These are phyloP conservation scores for Plusia festucae DNA, from an alignment of 2,888 invertebrate species.

Conservation along the genomic window DNA sequence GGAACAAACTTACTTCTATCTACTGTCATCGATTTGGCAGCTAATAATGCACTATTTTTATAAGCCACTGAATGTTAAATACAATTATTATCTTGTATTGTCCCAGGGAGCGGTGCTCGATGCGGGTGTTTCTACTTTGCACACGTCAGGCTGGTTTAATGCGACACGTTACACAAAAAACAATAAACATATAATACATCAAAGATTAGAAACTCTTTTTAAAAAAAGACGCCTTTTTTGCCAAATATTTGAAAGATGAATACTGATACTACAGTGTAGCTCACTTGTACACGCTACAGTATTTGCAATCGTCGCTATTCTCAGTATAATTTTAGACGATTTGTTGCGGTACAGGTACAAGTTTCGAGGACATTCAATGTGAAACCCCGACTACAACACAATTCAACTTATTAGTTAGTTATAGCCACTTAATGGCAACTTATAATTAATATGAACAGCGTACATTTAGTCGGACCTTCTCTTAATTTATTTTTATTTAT, in stretches of 20 bases:
- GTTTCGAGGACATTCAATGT: neutral
- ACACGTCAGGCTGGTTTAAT: neutral
- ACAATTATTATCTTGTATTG: conserved; percentile 1
- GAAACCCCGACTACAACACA: neutral
- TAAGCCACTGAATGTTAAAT: conserved; percentile 28
- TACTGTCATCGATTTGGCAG: conserved; percentile 47
- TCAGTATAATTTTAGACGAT: neutral
- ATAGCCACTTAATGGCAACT: no score
- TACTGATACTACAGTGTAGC: no score
- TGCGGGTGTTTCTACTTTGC: neutral
- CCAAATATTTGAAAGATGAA: no score
- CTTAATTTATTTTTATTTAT: no score
- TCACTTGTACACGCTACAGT: no score
- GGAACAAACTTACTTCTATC: conserved; percentile 12
- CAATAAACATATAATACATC: no score
- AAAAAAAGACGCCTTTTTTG: no score
- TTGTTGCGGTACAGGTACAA: neutral
- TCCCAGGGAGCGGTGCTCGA: neutral
- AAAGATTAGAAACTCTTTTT: no score
- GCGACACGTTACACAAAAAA: no score
- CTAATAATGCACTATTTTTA: conserved; percentile 51
- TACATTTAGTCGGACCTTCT: no score
- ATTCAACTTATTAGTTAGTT: neutral
- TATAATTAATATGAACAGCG: no score
- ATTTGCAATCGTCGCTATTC: no score